Percentiles rank a stretch among this genome's conserved stretches.
Conservation (phyloP, 2,797 vertebrate species). For the Serranus cabrilla region DNA sequence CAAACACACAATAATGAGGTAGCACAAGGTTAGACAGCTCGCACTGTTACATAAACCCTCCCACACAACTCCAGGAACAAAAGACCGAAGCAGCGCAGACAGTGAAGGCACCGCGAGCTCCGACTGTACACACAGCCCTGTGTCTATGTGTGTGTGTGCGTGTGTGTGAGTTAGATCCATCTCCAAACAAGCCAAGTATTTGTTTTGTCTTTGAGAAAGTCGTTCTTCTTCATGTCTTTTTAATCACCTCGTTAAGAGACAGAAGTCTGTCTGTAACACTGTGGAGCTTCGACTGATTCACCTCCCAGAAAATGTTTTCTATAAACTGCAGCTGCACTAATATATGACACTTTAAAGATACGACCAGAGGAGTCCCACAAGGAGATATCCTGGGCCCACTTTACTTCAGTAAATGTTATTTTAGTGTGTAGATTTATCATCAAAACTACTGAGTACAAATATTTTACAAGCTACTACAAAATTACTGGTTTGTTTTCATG, state of each 20-base stretch:
- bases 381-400: conserved; percentile 5
- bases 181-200: conserved; percentile 17
- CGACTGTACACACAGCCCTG: background rate
- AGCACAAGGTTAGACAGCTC: conserved; percentile 54
- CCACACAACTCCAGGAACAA: conserved; percentile 36
- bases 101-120: conserved; percentile 15
- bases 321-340: background rate
- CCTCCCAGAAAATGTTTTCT: background rate
- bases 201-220: conserved; percentile 4
- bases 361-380: conserved; percentile 17
- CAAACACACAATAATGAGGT: conserved; percentile 1
- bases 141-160: background rate
- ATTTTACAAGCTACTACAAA: background rate
- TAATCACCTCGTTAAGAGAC: conserved; percentile 20
- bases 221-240: conserved; percentile 24
- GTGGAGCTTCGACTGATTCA: background rate
- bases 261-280: too few relatives aligned
- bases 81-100: conserved; percentile 8
- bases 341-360: background rate
- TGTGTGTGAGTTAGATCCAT: conserved; percentile 10
- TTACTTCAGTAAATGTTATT: background rate
- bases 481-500: background rate
- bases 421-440: too few relatives aligned
- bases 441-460: background rate
- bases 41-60: conserved; percentile 63